These are phyloP conservation scores for Fabriciana adippe DNA, from an alignment of 2,888 invertebrate genomes.

Conservation along the genomic window DNA sequence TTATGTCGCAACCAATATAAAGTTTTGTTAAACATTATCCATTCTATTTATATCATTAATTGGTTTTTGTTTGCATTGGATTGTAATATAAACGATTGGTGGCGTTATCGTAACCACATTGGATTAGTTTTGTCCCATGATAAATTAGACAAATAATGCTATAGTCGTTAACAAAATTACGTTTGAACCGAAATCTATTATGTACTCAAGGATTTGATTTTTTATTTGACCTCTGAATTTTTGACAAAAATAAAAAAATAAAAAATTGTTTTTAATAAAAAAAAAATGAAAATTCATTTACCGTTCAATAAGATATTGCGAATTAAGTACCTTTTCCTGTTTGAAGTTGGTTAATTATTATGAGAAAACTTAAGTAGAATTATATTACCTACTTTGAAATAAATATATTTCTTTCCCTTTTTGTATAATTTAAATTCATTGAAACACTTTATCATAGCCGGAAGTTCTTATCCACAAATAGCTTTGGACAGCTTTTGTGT, in stretches of 20 bases:
- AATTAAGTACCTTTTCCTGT: no score
- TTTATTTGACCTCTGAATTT: no score
- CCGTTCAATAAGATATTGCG: no score
- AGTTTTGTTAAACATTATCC: background rate
- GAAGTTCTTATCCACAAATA: background rate
- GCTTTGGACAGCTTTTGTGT: no score
- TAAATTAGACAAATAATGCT: slow-evolving; percentile 53
- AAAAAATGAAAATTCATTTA: no score
- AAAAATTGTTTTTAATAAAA: no score
- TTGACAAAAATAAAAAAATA: no score
- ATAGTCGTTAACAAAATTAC: slow-evolving; percentile 22
- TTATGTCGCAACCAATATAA: no score
- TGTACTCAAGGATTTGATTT: slow-evolving; percentile 17
- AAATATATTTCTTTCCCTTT: background rate
- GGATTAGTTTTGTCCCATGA: slow-evolving; percentile 61
- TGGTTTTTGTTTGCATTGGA: slow-evolving; percentile 52
- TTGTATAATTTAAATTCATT: slow-evolving; percentile 12
- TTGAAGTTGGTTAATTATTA: no score
- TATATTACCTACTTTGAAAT: no score
- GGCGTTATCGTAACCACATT: slow-evolving; percentile 48
- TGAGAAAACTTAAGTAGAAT: no score
- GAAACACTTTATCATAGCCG: slow-evolving; percentile 7
- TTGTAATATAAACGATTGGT: slow-evolving; percentile 51
- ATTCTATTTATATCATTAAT: slow-evolving; percentile 47
- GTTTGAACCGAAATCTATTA: slow-evolving; percentile 14